Evolutionary conservation across 2,797 vertebrate species (phyloP).

Genomic region (Ctenosaura bakeri): DNA sequence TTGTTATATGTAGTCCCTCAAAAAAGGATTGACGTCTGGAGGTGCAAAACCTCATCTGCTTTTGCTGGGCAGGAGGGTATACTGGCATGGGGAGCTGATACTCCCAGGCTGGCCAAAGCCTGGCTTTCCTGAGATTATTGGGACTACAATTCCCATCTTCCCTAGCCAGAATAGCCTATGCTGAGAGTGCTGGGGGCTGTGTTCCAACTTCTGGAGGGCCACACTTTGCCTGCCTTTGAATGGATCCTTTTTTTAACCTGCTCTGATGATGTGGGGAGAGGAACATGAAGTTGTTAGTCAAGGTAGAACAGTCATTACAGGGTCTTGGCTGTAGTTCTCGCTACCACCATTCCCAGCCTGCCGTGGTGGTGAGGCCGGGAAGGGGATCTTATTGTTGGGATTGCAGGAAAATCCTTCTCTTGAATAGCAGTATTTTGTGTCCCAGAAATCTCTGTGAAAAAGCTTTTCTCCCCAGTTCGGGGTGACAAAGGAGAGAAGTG

Average conservation of each 20-base stretch:
- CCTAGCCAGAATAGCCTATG: background rate
- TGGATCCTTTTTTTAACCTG: background rate
- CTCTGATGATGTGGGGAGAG: background rate
- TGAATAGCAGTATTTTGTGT: conserved; percentile 37
- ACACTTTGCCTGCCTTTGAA: too few species aligned
- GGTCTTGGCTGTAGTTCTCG: background rate
- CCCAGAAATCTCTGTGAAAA: conserved; percentile 2
- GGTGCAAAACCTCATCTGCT: background rate
- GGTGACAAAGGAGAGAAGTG: background rate
- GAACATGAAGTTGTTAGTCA: background rate
- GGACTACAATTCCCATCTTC: background rate
- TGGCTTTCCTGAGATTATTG: background rate
- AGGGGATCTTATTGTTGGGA: background rate
- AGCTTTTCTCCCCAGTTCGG: background rate
- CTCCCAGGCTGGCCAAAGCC: background rate
- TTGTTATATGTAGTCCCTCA: background rate
- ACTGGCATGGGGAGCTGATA: background rate
- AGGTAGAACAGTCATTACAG: background rate
- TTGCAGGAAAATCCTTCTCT: background rate
- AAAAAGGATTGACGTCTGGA: too few species aligned
- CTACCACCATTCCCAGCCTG: background rate
- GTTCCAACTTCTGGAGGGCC: too few species aligned
- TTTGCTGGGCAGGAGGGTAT: background rate
- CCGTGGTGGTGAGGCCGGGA: too few species aligned
- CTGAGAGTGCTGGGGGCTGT: background rate